phyloP scores from a whole-genome alignment of 2,888 invertebrate genomes.

The Polia nebulosa region DNA sequence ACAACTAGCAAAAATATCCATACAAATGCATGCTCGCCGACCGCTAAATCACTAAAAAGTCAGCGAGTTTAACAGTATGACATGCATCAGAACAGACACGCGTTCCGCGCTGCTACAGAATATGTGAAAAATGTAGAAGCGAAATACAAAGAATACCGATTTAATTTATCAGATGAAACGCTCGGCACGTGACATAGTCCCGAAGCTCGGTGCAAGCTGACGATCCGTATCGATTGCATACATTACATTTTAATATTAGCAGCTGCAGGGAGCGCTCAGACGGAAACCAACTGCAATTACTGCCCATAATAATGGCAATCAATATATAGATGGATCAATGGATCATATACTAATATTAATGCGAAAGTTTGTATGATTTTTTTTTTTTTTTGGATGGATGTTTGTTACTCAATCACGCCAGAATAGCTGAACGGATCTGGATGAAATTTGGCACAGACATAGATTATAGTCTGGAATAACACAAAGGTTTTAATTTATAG shows the following conservation, averaged over 20 bases:
- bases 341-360: too few species aligned
- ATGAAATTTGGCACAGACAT: too few species aligned
- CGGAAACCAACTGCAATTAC: conserved; percentile 75
- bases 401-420: too few species aligned
- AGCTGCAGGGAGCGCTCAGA: conserved; percentile 42
- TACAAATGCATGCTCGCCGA: conserved; percentile 24
- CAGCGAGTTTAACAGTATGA: conserved; percentile 31
- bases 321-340: too few species aligned
- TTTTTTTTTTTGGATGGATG: too few species aligned
- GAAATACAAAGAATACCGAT: conserved; percentile 64
- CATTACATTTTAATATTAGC: conserved; percentile 83
- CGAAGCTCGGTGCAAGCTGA: conserved; percentile 76
- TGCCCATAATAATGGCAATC: too few species aligned
- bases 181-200: conserved; percentile 73
- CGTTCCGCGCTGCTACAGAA: conserved; percentile 26
- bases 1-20: not conserved
- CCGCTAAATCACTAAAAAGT: conserved; percentile 30
- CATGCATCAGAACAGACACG: conserved; percentile 22
- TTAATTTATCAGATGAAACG: conserved; percentile 75
- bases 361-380: too few species aligned
- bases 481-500: too few species aligned
- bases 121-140: conserved; percentile 68
- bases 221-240: conserved; percentile 81
- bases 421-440: too few species aligned
- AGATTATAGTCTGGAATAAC: too few species aligned